phyloP scores from a whole-genome alignment of 2,797 vertebrate genomes.

The Lindbergichthys nudifrons region DNA sequence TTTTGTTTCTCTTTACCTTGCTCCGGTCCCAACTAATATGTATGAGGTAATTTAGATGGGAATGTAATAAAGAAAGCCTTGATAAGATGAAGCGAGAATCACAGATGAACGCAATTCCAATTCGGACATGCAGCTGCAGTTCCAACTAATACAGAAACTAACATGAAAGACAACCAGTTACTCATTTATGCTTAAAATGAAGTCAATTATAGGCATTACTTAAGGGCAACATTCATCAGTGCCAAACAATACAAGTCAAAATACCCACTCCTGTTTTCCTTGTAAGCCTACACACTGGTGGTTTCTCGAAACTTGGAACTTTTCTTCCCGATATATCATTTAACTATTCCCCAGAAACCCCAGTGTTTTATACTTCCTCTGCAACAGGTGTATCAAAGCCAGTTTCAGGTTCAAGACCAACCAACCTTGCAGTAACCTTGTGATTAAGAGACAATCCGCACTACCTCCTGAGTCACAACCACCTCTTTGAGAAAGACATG shows the following conservation, averaged over 20 bases:
- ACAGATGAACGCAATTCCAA: too few species aligned
- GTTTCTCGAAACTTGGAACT: not conserved
- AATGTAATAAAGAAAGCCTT: too few species aligned
- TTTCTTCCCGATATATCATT: not conserved
- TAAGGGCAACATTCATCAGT: not conserved
- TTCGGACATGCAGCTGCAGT: not conserved
- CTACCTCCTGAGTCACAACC: not conserved
- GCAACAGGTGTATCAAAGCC: not conserved
- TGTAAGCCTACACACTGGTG: not conserved
- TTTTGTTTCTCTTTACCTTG: too few species aligned
- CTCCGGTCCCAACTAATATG: too few species aligned
- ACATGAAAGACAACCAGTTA: not conserved
- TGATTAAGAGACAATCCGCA: constrained; percentile 4
- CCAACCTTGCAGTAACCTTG: constrained; percentile 8
- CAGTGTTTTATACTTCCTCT: not conserved
- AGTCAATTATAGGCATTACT: not conserved
- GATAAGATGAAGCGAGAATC: too few species aligned
- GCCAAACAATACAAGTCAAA: not conserved
- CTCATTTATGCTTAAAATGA: not conserved
- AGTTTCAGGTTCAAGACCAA: constrained; percentile 4
- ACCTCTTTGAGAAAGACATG: constrained; percentile 9
- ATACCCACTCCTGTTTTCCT: not conserved
- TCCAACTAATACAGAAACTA: not conserved
- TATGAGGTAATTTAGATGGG: too few species aligned
- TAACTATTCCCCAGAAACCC: not conserved